A percentile compares a stretch with the other conserved stretches of the same genome.
phyloP scores from a whole-genome alignment of 2,888 invertebrate species.

The Dicyrtomina minuta region DNA sequence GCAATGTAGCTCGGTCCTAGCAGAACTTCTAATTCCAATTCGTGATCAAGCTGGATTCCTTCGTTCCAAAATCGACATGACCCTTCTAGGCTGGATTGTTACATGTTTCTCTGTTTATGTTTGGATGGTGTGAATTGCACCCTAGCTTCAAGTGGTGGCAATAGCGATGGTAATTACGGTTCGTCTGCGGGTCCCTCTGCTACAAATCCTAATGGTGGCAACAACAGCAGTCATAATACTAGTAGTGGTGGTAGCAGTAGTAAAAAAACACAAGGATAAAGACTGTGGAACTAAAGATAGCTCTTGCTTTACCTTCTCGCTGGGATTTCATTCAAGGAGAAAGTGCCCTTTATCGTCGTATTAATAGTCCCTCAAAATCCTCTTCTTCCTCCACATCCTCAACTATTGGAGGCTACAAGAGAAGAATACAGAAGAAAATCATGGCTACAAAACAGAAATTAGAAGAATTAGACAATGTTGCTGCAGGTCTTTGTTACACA shows the following conservation, averaged over 20 bases:
- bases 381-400: constrained; percentile 38
- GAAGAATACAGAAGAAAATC: constrained; percentile 52
- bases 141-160: constrained; percentile 27
- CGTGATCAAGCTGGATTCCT: constrained; percentile 57
- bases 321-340: constrained; percentile 92
- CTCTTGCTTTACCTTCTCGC: too few relatives aligned
- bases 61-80: constrained; percentile 65
- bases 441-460: constrained; percentile 52
- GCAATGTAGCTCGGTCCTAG: too few relatives aligned
- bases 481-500: too few relatives aligned
- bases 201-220: too few relatives aligned
- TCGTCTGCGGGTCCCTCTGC: too few relatives aligned
- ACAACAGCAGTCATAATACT: too few relatives aligned
- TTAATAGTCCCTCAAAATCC: too few relatives aligned
- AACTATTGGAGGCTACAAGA: constrained; percentile 40
- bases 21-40: too few relatives aligned
- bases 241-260: too few relatives aligned
- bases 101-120: constrained; percentile 73
- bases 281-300: too few relatives aligned
- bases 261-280: too few relatives aligned
- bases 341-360: constrained; percentile 54
- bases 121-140: constrained; percentile 60
- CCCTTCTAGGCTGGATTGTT: constrained; percentile 72
- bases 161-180: too few relatives aligned
- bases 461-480: constrained; percentile 51